Evolutionary conservation across 2,113 vertebrate genomes (phyloP), one percentile per base, ranked within the genome.

Genomic region (Oophaga pumilio): DNA sequence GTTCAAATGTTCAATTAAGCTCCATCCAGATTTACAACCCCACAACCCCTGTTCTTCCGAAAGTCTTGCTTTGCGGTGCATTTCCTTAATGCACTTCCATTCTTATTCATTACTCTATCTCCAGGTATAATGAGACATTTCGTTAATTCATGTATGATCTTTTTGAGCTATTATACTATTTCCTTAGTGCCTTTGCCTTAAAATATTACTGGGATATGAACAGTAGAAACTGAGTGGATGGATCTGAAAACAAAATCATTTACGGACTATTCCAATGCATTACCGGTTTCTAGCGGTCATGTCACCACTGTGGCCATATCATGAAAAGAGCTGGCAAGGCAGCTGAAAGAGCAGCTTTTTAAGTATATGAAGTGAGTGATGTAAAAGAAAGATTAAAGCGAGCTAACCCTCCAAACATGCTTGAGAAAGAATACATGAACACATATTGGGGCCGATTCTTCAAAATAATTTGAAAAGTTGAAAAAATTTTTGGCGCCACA

Each of bases 1-100:
- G 14, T 84, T 84, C 66, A 84, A 28, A 56, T 53, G 50, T 84
- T 57, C 66, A 84, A 69, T 71, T 84, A 84, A 56, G 66, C 66
- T 73, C 11, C 49, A 56, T 66, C 17, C 82, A 84, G 14, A 84
- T 71, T 71, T 71, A 8, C 50, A 84, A 11, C 62, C 20, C 1
- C 33, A 43, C 26, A 24, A 15, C 62, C 24, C 82, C 4, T 73
- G 49, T 53, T 49, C 60, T 50, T 49, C n/a, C 24, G 56, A 22
- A 26, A 82, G 43, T 20, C 62, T 82, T 52, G 15, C 12, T 52
- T 43, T 49, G 18, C 10, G 13, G 18, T 49, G 59, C 59, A 64
- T 50, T 62, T 62, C 62, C 49, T 52, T 28, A 71, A 69, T 69
- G 50, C 66, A 56, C 33, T 50, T n/a, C 24, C 33, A 53, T 53